A percentile compares a stretch with the other conserved stretches of the same genome.
These are phyloP conservation scores for Belonocnema kinseyi DNA, from an alignment of 1,140 invertebrate genomes.

Conservation along the genomic window DNA sequence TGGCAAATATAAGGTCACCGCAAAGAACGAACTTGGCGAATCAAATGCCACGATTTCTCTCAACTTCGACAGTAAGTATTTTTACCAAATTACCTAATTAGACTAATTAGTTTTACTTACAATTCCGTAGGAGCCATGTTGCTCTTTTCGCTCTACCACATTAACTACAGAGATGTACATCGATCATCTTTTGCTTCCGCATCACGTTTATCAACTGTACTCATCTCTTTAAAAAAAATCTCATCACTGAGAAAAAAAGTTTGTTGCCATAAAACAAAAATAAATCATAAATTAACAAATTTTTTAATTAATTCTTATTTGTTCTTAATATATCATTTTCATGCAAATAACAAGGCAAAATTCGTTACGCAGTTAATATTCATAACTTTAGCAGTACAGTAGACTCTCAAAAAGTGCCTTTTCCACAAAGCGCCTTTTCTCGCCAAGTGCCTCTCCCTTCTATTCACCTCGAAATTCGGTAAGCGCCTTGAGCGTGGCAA, in stretches of 20 bases:
- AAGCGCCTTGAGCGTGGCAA: no score
- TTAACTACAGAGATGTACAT: constrained; percentile 72
- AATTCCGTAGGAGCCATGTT: constrained; percentile 35
- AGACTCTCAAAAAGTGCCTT: no score
- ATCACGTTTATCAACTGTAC: constrained; percentile 30
- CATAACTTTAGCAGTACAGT: no score
- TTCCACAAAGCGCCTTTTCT: no score
- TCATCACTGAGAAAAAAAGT: constrained; percentile 26
- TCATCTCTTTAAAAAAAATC: constrained; percentile 37
- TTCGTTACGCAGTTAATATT: constrained; percentile 1
- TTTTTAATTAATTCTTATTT: not conserved
- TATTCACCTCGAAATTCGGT: no score
- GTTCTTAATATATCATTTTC: not conserved
- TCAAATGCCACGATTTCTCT: constrained; percentile 97
- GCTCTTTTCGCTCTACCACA: constrained; percentile 46
- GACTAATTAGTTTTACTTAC: constrained; percentile 13
- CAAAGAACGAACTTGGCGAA: constrained; percentile 97
- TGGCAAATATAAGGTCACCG: constrained; percentile 97
- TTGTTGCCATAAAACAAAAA: not conserved
- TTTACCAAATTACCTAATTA: not conserved
- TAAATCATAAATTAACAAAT: not conserved
- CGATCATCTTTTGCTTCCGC: constrained; percentile 56
- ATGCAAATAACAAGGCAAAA: not conserved
- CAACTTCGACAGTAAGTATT: constrained; percentile 97
- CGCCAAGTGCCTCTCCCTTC: no score